Conservation (phyloP, 2,113 vertebrate genomes). For the Colossoma macropomum region DNA sequence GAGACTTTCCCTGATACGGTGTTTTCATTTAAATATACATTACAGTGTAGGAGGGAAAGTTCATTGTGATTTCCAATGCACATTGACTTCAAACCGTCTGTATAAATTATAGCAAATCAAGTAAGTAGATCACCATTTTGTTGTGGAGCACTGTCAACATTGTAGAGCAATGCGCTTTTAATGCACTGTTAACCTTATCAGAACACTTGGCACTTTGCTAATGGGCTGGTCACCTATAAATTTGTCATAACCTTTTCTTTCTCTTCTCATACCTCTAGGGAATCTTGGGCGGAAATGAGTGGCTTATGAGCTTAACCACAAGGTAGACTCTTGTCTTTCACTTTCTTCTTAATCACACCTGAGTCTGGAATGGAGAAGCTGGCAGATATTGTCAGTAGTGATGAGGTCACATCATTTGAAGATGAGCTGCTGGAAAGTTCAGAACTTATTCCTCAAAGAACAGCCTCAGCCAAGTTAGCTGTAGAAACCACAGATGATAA, state of each 20-base stretch:
- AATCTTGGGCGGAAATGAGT: not conserved
- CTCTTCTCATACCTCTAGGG: not conserved
- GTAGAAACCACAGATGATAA: not conserved
- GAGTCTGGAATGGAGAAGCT: conserved; percentile 27
- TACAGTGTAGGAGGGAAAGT: too few relatives aligned
- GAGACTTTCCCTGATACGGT: too few relatives aligned
- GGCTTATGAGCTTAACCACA: not conserved
- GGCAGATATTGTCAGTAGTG: not conserved
- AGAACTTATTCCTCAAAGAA: not conserved
- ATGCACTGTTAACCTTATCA: too few relatives aligned
- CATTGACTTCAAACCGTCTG: too few relatives aligned
- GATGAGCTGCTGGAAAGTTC: conserved; percentile 2
- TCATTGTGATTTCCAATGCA: too few relatives aligned
- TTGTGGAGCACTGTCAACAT: too few relatives aligned
- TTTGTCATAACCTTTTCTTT: not conserved
- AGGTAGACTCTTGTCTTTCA: not conserved
- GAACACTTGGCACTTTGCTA: too few relatives aligned
- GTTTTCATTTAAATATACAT: too few relatives aligned
- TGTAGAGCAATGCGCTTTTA: too few relatives aligned
- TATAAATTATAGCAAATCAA: too few relatives aligned
- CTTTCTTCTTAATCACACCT: not conserved
- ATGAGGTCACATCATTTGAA: not conserved
- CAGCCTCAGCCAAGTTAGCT: not conserved
- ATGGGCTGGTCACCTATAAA: too few relatives aligned
- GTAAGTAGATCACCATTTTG: too few relatives aligned